Base-by-base conservation (phyloP, 2,888 invertebrate species). In the Odontocolon sp. region DNA sequence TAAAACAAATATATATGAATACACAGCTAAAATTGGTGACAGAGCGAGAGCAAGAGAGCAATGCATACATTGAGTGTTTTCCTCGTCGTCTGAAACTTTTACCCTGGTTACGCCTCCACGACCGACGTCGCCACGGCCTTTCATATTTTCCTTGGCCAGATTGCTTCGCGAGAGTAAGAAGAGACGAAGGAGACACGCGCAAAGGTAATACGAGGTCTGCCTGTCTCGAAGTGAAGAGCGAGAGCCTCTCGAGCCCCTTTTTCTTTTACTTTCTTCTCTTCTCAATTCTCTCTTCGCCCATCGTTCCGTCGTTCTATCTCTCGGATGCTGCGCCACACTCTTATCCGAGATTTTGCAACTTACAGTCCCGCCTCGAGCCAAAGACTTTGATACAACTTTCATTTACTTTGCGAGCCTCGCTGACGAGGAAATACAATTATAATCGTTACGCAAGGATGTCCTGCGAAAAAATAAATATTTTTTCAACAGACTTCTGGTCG, bases 381-480 rank as follows among this genome's bases (percentile, higher is more conserved):
- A 77, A 73, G 81, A 85, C 82, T 87, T 86, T 85, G 84, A 86
- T 86, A 85, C 82, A 83, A 84, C 82, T 86, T 86, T 84, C 82
- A 85, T 86, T 86, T 84, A 84, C 82, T 85, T 84, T 81, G 82
- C 80, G 81, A 47, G 67, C 68, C 70, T 18, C 76, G 56, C 67
- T 79, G 78, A 77, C 77, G 74, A 81, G 80, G 84, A n/a, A 86
- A 86, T 86, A 87, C 85, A 85, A 86, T 87, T 87, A 86, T 81
- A 81, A 83, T 81, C 61, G 80, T 82, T 80, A 47, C 40, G 36
- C 11, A 56, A 56, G 23, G 36, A 28, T 36, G 33, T 5, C 11
- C 1, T 40, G 14, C 40, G 11, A n/a, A n/a, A n/a, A n/a, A n/a
- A n/a, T n/a, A n/a, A n/a, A n/a, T n/a, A n/a, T n/a, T n/a, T n/a